These are phyloP conservation scores for Calliopum simillimum DNA, from an alignment of 2,888 invertebrate species.

Conservation along the genomic window DNA sequence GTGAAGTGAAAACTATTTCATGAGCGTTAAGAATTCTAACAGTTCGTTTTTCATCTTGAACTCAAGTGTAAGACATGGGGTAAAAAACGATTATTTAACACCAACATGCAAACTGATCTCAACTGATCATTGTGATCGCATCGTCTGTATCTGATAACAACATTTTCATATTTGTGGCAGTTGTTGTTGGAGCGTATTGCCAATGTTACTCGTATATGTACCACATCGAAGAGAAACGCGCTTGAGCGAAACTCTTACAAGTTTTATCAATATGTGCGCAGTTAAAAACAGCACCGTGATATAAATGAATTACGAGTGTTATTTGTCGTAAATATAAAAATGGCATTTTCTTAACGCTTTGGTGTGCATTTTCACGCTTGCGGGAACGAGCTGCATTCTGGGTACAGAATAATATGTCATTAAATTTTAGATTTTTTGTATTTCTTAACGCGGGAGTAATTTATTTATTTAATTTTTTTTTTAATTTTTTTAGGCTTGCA, in stretches of 20 bases:
- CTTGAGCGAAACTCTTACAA: conserved; percentile 1
- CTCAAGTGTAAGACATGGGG: not conserved
- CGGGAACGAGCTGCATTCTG: not conserved
- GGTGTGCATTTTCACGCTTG: conserved; percentile 18
- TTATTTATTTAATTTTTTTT: conserved; percentile 2
- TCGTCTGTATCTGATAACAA: too few relatives aligned
- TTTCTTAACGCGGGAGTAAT: not conserved
- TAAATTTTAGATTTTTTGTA: conserved; percentile 6
- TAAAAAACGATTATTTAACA: not conserved
- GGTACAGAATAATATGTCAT: too few relatives aligned
- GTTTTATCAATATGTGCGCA: too few relatives aligned
- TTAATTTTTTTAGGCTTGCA: conserved; percentile 68
- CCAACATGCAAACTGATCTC: not conserved
- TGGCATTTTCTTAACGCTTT: not conserved
- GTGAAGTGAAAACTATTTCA: not conserved
- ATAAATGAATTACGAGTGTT: too few relatives aligned
- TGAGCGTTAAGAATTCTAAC: not conserved
- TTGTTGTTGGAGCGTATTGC: not conserved
- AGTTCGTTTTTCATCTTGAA: not conserved
- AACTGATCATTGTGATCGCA: not conserved
- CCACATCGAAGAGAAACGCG: conserved; percentile 49
- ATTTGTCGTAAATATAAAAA: too few relatives aligned
- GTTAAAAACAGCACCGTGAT: too few relatives aligned
- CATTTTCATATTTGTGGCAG: too few relatives aligned
- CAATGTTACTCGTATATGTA: conserved; percentile 53